These are phyloP conservation scores for Hemitrygon akajei DNA, from an alignment of 2,797 vertebrate species.

Conservation along the genomic window DNA sequence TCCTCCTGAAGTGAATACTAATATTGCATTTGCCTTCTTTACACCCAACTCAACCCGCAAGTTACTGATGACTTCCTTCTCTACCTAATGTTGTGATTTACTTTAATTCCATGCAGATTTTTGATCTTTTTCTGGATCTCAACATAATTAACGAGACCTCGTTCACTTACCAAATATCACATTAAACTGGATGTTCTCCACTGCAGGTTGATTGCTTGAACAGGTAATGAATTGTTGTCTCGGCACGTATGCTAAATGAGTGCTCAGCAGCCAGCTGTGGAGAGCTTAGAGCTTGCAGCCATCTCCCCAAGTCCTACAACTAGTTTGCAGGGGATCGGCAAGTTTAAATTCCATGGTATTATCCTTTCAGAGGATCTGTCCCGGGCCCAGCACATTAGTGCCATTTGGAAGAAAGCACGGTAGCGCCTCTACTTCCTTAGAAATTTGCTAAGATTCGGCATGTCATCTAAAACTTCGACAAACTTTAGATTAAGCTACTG, in stretches of 20 bases:
- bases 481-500: no score
- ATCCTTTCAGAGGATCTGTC: no score
- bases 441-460: no score
- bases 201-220: background rate
- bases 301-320: background rate
- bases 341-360: no score
- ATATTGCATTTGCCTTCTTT: no score
- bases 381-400: no score
- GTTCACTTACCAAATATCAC: background rate
- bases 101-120: background rate
- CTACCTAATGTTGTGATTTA: background rate
- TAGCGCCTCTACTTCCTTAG: no score
- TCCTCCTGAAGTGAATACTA: no score
- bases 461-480: no score
- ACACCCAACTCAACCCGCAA: no score
- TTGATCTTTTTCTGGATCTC: background rate
- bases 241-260: background rate
- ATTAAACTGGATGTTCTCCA: background rate
- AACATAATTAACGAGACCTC: background rate
- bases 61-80: no score
- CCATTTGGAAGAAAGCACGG: no score
- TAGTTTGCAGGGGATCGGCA: background rate
- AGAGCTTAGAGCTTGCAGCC: background rate
- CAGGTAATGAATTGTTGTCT: background rate
- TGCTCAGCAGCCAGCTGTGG: background rate